These are phyloP conservation scores for Sesia apiformis DNA, from an alignment of 2,888 invertebrate species.

Conservation along the genomic window DNA sequence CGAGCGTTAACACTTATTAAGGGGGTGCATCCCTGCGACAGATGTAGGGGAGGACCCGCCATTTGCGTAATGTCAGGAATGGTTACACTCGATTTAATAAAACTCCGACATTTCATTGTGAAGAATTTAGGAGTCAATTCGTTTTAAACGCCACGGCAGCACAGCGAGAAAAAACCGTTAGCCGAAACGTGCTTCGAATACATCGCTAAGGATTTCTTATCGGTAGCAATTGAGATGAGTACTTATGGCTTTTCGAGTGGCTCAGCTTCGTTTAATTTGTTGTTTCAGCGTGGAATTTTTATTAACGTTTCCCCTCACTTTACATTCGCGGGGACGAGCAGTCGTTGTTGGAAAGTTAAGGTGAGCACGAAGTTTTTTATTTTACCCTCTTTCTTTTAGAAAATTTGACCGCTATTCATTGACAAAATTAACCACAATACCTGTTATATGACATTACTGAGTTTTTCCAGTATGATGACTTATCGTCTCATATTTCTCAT, in stretches of 20 bases:
- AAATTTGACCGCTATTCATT: neutral
- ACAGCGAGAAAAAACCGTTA: conserved; percentile 69
- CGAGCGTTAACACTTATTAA: conserved; percentile 74
- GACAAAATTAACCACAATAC: no score
- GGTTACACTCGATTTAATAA: conserved; percentile 75
- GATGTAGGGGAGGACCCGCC: conserved; percentile 72
- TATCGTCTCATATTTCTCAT: no score
- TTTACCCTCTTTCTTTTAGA: neutral
- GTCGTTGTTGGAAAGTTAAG: conserved; percentile 5
- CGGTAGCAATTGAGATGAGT: conserved; percentile 74
- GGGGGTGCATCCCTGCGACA: conserved; percentile 74
- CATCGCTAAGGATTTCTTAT: conserved; percentile 72
- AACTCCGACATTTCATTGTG: conserved; percentile 72
- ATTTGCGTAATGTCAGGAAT: conserved; percentile 73
- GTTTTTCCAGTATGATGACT: no score
- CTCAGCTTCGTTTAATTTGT: conserved; percentile 75
- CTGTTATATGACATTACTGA: no score
- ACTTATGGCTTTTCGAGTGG: conserved; percentile 75
- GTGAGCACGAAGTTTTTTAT: neutral
- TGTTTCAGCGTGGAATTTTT: conserved; percentile 73
- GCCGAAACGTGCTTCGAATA: conserved; percentile 72
- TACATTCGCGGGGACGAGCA: conserved; percentile 36
- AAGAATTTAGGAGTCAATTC: conserved; percentile 74
- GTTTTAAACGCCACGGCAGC: conserved; percentile 68
- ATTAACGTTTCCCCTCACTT: conserved; percentile 70